Evolutionary conservation across 2,888 invertebrate genomes (phyloP), one percentile per base, ranked within the genome.

Genomic region (Myopa testacea): DNA sequence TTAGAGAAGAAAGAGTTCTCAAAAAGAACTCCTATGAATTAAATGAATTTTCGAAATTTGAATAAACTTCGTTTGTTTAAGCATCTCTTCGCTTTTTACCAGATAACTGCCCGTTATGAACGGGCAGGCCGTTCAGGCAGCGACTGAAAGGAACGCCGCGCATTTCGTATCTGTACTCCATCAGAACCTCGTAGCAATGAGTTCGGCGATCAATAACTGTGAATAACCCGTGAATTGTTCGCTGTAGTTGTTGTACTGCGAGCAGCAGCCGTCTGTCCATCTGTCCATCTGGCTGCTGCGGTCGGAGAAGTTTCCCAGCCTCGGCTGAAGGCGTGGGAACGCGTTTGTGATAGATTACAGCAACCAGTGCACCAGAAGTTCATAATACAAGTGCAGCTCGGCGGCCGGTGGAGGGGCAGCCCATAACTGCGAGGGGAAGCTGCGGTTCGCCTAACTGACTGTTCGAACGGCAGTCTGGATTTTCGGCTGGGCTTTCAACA

Each of bases 311-410:
- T 65, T 65, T 65, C 65, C 38, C 65, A 65, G 65, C 65, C 38
- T 34, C 65, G 12, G 55, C 52, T 70, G 70, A 70, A 52, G 70
- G 70, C 70, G 70, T 70, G 70, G 70, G 70, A 70, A 70, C 37
- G 10, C 55, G 70, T 55, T 70, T 70, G 70, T 55, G 52, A 70
- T 52, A 52, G 70, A 73, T 73, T 73, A 65, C 38, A 34, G 65
- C 14, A 7, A 65, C 1, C 37, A 38, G 65, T 10, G 65, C 38
- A 37, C 14, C 34, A 19, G 34, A 34, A 37, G 63, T 26, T 34
- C 37, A 38, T 38, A 34, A 14, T 37, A 37, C 65, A 65, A 65
- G 65, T 65, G 65, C 65, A 55, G 16, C 14, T 12, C 1, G 55
- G n/a, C 55, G 6, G 55, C 0, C 14, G 55, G 16, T 5, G 6